Percentiles rank a stretch among this genome's conserved stretches.
Evolutionary conservation across 2,888 invertebrate species (phyloP).

Genomic region (Eupithecia abbreviata): DNA sequence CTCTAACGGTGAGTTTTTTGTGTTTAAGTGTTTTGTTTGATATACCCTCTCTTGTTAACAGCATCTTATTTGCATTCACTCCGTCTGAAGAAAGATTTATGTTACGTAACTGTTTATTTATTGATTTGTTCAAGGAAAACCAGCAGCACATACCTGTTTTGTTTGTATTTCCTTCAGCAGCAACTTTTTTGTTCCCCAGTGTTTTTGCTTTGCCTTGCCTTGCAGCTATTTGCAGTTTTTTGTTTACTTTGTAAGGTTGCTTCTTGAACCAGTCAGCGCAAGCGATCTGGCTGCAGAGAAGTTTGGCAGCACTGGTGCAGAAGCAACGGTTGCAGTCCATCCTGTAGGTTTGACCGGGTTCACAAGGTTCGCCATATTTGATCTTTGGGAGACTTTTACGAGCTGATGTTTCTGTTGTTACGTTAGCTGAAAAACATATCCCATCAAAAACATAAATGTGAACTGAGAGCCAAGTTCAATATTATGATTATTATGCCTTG

Average conservation of each 20-base stretch:
- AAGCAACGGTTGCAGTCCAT: constrained; percentile 69
- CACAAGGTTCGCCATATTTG: constrained; percentile 57
- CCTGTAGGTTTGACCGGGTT: constrained; percentile 57
- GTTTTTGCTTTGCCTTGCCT: neutral
- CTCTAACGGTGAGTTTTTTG: neutral
- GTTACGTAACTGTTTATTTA: neutral
- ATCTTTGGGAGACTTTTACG: constrained; percentile 54
- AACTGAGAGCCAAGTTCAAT: no score
- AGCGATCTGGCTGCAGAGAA: constrained; percentile 71
- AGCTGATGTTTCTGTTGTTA: constrained; percentile 31
- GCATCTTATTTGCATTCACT: neutral
- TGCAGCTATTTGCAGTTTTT: constrained; percentile 3
- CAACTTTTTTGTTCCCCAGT: neutral
- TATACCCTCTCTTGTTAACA: neutral
- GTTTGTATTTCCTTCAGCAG: neutral
- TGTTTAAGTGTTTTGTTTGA: neutral
- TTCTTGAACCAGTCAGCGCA: constrained; percentile 53
- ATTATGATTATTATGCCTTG: no score
- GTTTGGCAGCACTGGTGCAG: constrained; percentile 51
- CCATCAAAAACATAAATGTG: no score
- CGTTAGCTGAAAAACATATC: constrained; percentile 44
- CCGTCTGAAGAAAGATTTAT: neutral
- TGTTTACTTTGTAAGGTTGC: neutral
- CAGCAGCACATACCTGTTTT: neutral
- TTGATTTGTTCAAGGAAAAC: no score